These are phyloP conservation scores for Corythoichthys haematopterus DNA, from an alignment of 2,113 vertebrate species.

Conservation along the genomic window DNA sequence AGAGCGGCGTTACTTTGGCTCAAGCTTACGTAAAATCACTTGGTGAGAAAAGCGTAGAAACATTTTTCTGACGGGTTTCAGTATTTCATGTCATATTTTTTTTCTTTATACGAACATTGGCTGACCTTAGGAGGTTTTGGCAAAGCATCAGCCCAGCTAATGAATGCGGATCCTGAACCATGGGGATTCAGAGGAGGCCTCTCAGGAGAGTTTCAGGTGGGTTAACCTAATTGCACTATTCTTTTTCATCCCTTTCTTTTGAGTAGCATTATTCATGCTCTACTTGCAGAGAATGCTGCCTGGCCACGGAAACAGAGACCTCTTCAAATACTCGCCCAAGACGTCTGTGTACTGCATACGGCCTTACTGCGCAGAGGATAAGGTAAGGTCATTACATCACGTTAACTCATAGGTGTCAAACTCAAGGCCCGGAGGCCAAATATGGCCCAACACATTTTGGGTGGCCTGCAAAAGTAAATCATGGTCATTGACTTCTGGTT, in stretches of 20 bases:
- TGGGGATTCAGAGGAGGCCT: constrained; percentile 98
- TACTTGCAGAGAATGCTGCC: constrained; percentile 87
- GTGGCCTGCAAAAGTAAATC: too few relatives aligned
- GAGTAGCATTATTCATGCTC: background rate
- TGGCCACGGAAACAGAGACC: constrained; percentile 91
- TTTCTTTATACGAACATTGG: background rate
- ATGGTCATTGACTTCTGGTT: too few relatives aligned
- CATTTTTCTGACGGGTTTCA: background rate
- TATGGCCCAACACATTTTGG: too few relatives aligned
- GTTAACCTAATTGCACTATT: background rate
- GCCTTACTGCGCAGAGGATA: constrained; percentile 85
- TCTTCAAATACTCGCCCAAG: constrained; percentile 87
- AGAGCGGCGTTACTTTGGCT: constrained; percentile 94
- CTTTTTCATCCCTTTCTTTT: background rate
- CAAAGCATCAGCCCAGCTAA: constrained; percentile 83
- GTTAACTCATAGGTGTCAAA: too few relatives aligned
- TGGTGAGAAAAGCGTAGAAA: constrained; percentile 25
- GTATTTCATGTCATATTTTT: background rate
- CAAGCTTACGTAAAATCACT: constrained; percentile 89
- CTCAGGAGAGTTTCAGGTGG: constrained; percentile 98
- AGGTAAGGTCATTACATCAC: constrained; percentile 70
- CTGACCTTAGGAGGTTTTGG: constrained; percentile 80
- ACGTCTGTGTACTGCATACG: constrained; percentile 88
- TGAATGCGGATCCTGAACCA: constrained; percentile 93
- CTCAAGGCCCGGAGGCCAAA: too few relatives aligned